Base-by-base conservation (phyloP, 2,113 vertebrate species). In the Vombatus ursinus region DNA sequence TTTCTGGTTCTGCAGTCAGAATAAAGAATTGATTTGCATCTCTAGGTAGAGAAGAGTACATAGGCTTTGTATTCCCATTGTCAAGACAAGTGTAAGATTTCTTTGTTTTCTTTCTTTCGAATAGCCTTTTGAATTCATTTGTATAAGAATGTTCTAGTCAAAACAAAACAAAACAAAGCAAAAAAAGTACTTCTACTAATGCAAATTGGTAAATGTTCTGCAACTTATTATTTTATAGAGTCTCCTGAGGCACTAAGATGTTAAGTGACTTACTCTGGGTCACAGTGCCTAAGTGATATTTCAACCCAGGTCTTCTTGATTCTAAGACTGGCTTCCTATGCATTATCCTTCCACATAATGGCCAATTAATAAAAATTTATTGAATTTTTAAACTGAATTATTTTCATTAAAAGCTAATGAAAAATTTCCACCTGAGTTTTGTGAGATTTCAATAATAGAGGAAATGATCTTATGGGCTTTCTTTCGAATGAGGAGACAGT, bases 341-440 rank as follows among this genome's bases (percentile, higher is more conserved):
- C 16, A 23, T 1, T 5, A 84, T 84, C n/a, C 6, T 44, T 84
- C 16, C 19, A 84, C 19, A 44, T 44, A 44, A 84, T 23, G 4
- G 12, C 2, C 14, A 84, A 44, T 44, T 84, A 44, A 44, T 2
- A 84, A 44, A 2, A 22, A 77, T 77, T 23, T 44, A 44, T 44
- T 84, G 68, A 84, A 22, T 84, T 44, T 1, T 44, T 44, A 9
- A 84, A 84, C 2, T 44, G 37, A 84, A 84, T 84, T 22, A 1
- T 95, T 98, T 91, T 95, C 92, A 52, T 61, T 25, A 94, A 68
- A 97, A 95, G 8, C 92, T 94, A 91, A 94, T 92, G 37, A 26
- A 77, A 5, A 9, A 91, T 28, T 92, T 53, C 50, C 50, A 95
- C 52, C n/a, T 93, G 95, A 96, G 96, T 96, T 97, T 97, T 94